A percentile compares a stretch with the other conserved stretches of the same genome.
phyloP scores from a whole-genome alignment of 2,113 vertebrate species.

The Isichthys henryi region DNA sequence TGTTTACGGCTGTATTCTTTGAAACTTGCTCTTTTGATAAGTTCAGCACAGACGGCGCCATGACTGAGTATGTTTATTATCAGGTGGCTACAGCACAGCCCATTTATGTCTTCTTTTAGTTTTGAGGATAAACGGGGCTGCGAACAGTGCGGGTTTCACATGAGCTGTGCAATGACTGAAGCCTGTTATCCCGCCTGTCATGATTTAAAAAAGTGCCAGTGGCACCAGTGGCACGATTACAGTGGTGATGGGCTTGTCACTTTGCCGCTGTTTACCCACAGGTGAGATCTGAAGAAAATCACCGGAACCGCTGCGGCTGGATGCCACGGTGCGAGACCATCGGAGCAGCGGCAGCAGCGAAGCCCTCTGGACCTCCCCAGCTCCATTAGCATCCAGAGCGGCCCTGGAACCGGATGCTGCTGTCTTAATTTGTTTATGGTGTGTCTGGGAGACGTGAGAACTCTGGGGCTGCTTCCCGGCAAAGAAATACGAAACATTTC shows the following conservation, averaged over 20 bases:
- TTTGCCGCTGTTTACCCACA: not conserved
- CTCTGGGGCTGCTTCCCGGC: constrained; percentile 25
- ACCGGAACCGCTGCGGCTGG: not conserved
- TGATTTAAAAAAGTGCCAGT: not conserved
- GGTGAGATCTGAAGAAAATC: not conserved
- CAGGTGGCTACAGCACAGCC: not conserved
- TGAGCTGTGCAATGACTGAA: not conserved
- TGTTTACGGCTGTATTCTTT: not conserved
- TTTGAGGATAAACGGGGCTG: not conserved
- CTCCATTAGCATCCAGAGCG: constrained; percentile 28
- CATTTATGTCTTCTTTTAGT: not conserved
- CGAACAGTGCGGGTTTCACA: not conserved
- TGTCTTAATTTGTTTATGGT: constrained; percentile 32
- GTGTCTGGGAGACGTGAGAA: constrained; percentile 14
- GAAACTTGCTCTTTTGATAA: not conserved
- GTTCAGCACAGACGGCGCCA: not conserved
- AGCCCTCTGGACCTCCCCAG: constrained; percentile 17
- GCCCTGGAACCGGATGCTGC: constrained; percentile 7
- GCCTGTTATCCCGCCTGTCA: not conserved
- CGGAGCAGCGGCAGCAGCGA: constrained; percentile 8
- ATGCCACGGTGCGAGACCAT: not conserved
- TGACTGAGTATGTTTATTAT: not conserved
- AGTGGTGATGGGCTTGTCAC: not conserved
- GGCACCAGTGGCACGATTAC: not conserved
- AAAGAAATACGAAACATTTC: constrained; percentile 15